Base-by-base conservation (phyloP, 2,888 invertebrate species). In the Tricholauxania praeusta region DNA sequence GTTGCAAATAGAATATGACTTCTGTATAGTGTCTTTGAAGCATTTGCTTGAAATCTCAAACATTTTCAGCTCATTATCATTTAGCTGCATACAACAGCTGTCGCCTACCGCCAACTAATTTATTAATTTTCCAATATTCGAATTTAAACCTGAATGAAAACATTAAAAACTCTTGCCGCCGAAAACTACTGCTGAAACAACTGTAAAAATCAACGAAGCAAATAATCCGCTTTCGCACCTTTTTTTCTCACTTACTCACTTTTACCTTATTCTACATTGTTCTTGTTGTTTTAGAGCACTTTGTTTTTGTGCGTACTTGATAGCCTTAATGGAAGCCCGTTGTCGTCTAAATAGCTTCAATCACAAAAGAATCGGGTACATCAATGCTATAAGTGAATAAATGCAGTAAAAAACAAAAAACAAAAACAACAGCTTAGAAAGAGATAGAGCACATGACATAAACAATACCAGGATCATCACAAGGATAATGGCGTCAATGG, bases 181-280 rank as follows among this genome's bases (percentile, higher is more conserved):
- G 39, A 39, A 39, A 39, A 10, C 39, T 39, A 15, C 68, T 69
- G 49, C 59, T 59, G 68, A 69, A 60, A 65, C 47, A 72, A 72
- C 53, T 68, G 10, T 5, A 51, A 69, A 68, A 68, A 59, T 47
- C 70, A 70, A 60, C 51, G 64, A 73, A 53, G 69, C 53, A 65
- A 69, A 60, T 69, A 73, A 73, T 73, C 70, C 73, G 60, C 71
- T 73, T 70, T 73, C 49, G 52, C 71, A 71, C 68, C 66, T 67
- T 71, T 68, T 53, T 53, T 14, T 8, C 51, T 15, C 22, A 12
- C 32, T 12, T 32, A 19, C 63, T 32, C 12, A 17, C 63, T 39
- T 32, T 47, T 5, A 2, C 62, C 39, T 14, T 32, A 12, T 63
- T 63, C 10, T 8, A 5, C 12, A 63, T 63, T 28, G 47, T 28